phyloP scores from a whole-genome alignment of 2,797 vertebrate genomes.

The Pseudocheirus occidentalis region DNA sequence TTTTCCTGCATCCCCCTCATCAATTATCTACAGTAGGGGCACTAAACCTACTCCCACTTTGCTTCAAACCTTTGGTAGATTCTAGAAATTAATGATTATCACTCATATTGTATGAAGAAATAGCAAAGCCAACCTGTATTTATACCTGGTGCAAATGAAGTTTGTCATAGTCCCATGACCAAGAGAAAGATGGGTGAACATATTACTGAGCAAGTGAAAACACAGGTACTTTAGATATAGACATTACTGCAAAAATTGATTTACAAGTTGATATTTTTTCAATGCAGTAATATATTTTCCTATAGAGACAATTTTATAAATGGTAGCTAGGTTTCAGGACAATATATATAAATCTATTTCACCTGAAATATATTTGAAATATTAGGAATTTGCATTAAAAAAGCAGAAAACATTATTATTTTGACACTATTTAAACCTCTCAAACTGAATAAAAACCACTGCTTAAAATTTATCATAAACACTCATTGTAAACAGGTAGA shows the following conservation, averaged over 20 bases:
- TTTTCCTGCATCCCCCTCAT: neutral
- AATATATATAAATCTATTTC: neutral
- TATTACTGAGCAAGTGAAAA: neutral
- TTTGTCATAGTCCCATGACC: neutral
- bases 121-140: neutral
- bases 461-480: conserved; percentile 18
- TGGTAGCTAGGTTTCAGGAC: neutral
- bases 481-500: neutral
- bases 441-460: conserved; percentile 29
- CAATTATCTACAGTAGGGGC: neutral
- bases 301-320: neutral
- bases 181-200: neutral
- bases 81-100: conserved; percentile 3
- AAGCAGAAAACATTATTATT: conserved; percentile 3
- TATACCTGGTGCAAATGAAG: neutral
- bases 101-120: neutral
- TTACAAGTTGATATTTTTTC: neutral
- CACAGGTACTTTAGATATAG: neutral
- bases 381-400: neutral
- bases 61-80: neutral
- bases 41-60: neutral
- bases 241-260: neutral
- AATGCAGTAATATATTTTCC: neutral
- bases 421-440: conserved; percentile 17
- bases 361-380: conserved; percentile 21